A percentile compares a stretch with the other conserved stretches of the same genome.
phyloP scores from a whole-genome alignment of 2,888 invertebrate genomes.

The Sisyra terminalis region DNA sequence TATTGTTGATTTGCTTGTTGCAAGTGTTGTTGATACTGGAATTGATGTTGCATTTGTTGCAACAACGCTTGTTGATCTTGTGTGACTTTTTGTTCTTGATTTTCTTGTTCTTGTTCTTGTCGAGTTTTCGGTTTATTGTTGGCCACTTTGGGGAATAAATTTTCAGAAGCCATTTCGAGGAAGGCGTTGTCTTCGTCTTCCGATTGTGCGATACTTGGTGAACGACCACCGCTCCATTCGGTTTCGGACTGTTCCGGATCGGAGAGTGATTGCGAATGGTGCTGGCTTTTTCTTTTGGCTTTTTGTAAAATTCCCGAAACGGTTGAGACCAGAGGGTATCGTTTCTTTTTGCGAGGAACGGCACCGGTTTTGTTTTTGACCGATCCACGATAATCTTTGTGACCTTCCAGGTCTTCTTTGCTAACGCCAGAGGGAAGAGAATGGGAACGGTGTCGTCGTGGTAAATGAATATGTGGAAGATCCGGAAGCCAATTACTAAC shows the following conservation, averaged over 20 bases:
- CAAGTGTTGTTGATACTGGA: not conserved
- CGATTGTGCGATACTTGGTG: slow-evolving; percentile 50
- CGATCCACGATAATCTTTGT: slow-evolving; percentile 23
- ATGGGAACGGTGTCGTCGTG: slow-evolving; percentile 63
- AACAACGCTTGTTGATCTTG: slow-evolving; percentile 25
- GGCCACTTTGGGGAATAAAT: slow-evolving; percentile 45
- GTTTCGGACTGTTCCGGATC: slow-evolving; percentile 64
- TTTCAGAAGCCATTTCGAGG: slow-evolving; percentile 50
- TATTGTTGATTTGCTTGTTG: too few relatives aligned
- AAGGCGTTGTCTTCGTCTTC: slow-evolving; percentile 45
- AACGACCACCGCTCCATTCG: slow-evolving; percentile 43
- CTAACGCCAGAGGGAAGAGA: slow-evolving; percentile 61
- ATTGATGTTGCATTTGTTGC: slow-evolving; percentile 21
- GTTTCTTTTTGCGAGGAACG: slow-evolving; percentile 41
- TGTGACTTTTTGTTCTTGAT: slow-evolving; percentile 7
- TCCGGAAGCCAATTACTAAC: slow-evolving; percentile 71
- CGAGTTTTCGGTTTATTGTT: slow-evolving; percentile 18
- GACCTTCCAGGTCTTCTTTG: slow-evolving; percentile 33
- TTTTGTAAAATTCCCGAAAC: slow-evolving; percentile 75
- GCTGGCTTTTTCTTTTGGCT: slow-evolving; percentile 53
- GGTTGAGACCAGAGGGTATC: slow-evolving; percentile 64
- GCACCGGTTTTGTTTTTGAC: slow-evolving; percentile 13
- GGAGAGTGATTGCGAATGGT: slow-evolving; percentile 44
- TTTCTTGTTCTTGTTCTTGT: slow-evolving; percentile 32
- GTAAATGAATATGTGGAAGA: slow-evolving; percentile 37